Conservation (phyloP, 2,113 vertebrate genomes). For the Neotragus moschatus region DNA sequence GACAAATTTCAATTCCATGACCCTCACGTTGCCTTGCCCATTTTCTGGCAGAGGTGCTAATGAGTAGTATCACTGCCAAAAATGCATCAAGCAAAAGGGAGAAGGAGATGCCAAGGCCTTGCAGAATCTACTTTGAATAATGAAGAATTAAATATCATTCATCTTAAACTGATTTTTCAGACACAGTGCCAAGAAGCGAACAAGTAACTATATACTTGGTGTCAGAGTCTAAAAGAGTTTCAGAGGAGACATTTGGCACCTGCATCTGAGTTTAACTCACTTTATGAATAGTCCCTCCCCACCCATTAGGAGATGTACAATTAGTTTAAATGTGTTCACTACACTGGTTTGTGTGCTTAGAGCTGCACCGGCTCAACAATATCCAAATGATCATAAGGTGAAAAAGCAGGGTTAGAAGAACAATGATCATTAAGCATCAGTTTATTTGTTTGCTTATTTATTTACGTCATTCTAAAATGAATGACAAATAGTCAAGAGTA, state of each 20-base stretch:
- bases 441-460: not conserved
- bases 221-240: not conserved
- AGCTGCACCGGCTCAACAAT: not conserved
- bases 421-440: not conserved
- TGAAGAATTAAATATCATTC: slow-evolving; percentile 39
- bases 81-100: not conserved
- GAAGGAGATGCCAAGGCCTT: not conserved
- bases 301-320: not conserved
- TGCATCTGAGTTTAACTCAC: not conserved
- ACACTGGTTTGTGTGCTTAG: not conserved
- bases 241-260: not conserved
- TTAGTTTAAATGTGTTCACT: not conserved
- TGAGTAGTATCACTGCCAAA: slow-evolving; percentile 13
- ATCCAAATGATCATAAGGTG: not conserved
- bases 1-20: not conserved
- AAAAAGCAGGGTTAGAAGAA: not conserved
- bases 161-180: slow-evolving; percentile 42
- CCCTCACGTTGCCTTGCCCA: not conserved
- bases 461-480: not conserved
- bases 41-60: not conserved
- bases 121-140: slow-evolving; percentile 37
- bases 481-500: not conserved
- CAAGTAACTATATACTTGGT: not conserved
- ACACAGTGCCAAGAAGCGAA: slow-evolving; percentile 48
- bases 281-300: not conserved